These are phyloP conservation scores for Gymnothorax javanicus DNA, from an alignment of 2,797 vertebrate species.

Conservation along the genomic window DNA sequence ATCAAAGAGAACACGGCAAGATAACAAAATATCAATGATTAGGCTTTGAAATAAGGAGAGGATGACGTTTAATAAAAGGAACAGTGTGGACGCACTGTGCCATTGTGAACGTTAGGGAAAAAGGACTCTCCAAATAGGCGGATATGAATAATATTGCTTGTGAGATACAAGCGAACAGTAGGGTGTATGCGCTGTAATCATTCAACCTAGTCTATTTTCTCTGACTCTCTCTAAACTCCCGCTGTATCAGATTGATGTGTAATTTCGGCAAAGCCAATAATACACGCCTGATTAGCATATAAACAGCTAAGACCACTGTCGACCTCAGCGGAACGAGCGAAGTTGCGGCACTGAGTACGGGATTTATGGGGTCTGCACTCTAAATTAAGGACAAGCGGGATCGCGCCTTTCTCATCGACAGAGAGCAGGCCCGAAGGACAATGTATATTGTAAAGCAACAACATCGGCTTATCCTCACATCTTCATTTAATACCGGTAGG, in stretches of 20 bases:
- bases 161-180: slow-evolving; percentile 8
- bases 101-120: background rate
- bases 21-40: slow-evolving; percentile 9
- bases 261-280: background rate
- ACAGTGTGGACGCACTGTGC: background rate
- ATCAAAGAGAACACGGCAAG: slow-evolving; percentile 2
- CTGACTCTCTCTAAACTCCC: background rate
- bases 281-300: slow-evolving; percentile 6
- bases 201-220: background rate
- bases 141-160: background rate
- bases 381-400: background rate
- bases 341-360: background rate
- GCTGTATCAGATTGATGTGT: background rate
- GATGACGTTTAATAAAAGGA: background rate
- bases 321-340: slow-evolving; percentile 7
- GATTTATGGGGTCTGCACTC: background rate
- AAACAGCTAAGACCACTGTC: background rate
- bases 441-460: background rate
- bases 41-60: background rate
- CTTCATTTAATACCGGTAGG: background rate
- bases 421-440: background rate
- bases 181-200: background rate
- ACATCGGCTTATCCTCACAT: background rate
- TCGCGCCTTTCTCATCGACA: background rate
- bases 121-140: background rate